Base-by-base conservation (phyloP, 2,888 invertebrate species). In the Priocnemis perturbator region DNA sequence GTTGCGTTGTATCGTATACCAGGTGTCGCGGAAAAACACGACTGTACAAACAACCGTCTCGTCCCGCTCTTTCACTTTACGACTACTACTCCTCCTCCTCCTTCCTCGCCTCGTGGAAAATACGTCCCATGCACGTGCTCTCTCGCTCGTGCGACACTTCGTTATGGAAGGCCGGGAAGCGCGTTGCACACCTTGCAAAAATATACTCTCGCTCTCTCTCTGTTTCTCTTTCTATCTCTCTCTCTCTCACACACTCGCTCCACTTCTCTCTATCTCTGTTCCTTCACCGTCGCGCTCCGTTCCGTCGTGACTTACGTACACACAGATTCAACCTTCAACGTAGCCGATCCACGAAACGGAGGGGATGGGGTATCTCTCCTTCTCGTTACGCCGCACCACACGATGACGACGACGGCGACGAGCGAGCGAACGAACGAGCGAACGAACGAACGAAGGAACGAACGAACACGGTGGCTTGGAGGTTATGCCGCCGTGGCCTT, bases 401-500 rank as follows among this genome's bases (percentile, higher is more conserved):
- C 71, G 61, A 11, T 9, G 37, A 37, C 37, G 37, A 9, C 37
- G 37, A 37, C 37, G 37, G 7, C 14, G 37, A 11, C 37, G 37
- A 37, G 60, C 37, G 37, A 37, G 37, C 26, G 26, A 26, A 26
- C 37, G 37, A 37, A 61, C 76, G 69, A 65, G 60, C 26, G 26
- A 26, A 7, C n/a, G n/a, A n/a, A n/a, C n/a, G n/a, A n/a, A 11
- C 37, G 37, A 37, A 57, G 4, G 37, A 37, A 9, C 26, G 26
- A 26, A 26, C 37, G 37, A 37, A 61, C 76, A 59, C 66, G 58
- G 56, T 45, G 20, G 17, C 69, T 85, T 85, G 78, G 84, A 86
- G 86, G 85, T 86, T 85, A 85, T 82, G 79, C 81, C 74, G 81
- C 71, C 68, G 74, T 78, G 81, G 79, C 78, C 81, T 81, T 81